Evolutionary conservation across 1,140 invertebrate genomes (phyloP).

Genomic region (Magallana ariakensis): DNA sequence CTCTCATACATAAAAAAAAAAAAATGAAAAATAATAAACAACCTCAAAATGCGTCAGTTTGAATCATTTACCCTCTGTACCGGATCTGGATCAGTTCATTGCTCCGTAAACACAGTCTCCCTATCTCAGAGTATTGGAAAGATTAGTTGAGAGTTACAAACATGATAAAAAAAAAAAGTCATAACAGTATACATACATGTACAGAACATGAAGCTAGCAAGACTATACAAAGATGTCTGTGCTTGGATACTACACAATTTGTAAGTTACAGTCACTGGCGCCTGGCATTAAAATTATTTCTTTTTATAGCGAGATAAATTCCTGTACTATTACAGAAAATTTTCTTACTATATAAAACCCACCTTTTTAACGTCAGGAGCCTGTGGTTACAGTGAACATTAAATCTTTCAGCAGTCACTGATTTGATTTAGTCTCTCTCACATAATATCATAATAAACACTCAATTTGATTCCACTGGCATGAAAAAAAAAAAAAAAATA

Average conservation of each 20-base stretch:
- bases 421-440: not conserved
- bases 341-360: no score
- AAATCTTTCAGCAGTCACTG: not conserved
- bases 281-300: no score
- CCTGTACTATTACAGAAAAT: no score
- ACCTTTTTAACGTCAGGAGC: no score
- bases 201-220: not conserved
- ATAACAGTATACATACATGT: not conserved
- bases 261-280: not conserved
- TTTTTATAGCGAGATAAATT: no score
- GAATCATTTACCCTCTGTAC: not conserved
- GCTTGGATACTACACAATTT: not conserved
- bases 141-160: not conserved
- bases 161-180: not conserved
- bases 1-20: not conserved
- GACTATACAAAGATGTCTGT: not conserved
- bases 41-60: not conserved
- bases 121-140: slow-evolving; percentile 9
- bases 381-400: not conserved
- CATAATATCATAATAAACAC: not conserved
- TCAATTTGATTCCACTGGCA: not conserved
- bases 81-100: not conserved
- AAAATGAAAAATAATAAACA: not conserved
- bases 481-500: not conserved
- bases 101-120: not conserved